phyloP scores from a whole-genome alignment of 2,113 vertebrate species.

The Enhydra lutris region DNA sequence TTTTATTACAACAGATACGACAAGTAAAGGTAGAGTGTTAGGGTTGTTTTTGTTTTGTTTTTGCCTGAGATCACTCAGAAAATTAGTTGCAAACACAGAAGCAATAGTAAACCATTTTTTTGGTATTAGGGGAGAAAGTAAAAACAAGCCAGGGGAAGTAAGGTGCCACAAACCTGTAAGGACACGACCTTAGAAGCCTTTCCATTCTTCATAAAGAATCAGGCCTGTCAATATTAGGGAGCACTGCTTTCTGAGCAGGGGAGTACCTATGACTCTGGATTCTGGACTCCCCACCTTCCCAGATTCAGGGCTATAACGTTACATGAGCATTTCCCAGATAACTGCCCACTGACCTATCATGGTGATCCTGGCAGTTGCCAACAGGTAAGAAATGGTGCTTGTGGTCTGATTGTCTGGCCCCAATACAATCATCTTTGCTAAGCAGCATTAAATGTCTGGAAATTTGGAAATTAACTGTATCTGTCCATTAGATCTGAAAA shows the following conservation, averaged over 20 bases:
- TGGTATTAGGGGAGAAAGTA: no score
- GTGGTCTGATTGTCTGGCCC: no score
- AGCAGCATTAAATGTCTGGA: background rate
- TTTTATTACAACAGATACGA: background rate
- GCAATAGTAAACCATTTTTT: no score
- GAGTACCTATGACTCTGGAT: background rate
- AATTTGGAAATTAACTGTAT: background rate
- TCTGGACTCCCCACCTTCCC: background rate
- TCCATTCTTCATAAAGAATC: background rate
- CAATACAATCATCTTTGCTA: background rate
- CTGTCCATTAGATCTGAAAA: background rate
- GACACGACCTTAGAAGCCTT: no score
- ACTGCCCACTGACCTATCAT: fast-evolving
- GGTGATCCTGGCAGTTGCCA: background rate
- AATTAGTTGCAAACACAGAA: background rate
- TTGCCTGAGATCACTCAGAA: background rate
- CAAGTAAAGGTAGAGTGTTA: background rate
- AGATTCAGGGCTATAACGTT: background rate
- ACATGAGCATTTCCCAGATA: background rate
- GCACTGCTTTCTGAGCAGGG: background rate
- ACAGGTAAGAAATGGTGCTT: background rate
- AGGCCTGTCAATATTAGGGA: background rate
- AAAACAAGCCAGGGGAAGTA: background rate
- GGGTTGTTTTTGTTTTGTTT: background rate
- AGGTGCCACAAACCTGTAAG: background rate